Evolutionary conservation across 37 sponge, comb jelly and placozoan species (phyloP), one percentile per base, ranked within the genome.

Genomic region (Dysidea cf. avara): DNA sequence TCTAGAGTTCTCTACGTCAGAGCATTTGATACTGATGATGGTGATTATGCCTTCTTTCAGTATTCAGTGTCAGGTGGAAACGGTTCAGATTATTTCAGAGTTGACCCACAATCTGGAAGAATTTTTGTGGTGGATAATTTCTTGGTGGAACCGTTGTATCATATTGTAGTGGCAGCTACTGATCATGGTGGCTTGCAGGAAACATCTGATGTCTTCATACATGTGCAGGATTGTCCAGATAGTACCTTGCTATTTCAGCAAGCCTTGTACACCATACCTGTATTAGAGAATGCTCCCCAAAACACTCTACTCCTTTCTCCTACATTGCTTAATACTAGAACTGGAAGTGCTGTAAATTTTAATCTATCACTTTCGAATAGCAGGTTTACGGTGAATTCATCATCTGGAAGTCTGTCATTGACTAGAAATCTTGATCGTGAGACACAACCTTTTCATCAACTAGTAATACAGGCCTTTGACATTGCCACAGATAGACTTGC

Each of bases 21-120:
- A n/a, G 91, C 91, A 62, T 29, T 22, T 4, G 91, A 90, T 28
- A 25, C 1, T 28, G 86, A 90, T 52, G 47, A 46, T 22, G 86
- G 78, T 20, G 21, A 16, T 0, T 63, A 74, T 79, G 84, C 64
- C 20, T 28, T 33, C 9, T 35, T 85, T 11, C n/a, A 2, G 7
- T 85, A 84, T 61, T 38, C 61, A 31, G 24, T 85, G 0, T 31
- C 31, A 47, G 81, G 62, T 18, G 76, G 75, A 2, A 57, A 69
- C 56, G 81, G 66, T 20, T 40, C 54, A 39, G 69, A 12, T 3
- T 53, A 37, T 35, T 80, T 80, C 51, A 22, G 31, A 1, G 34
- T 81, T 2, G 74, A 64, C 18, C 49, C 39, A 43, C 37, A 64
- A 18, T 51, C 49, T 40, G 64, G 64, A 0, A 51, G 56, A 46